Evolutionary conservation across 2,888 invertebrate species (phyloP).

Genomic region (Parnassius glacialis): DNA sequence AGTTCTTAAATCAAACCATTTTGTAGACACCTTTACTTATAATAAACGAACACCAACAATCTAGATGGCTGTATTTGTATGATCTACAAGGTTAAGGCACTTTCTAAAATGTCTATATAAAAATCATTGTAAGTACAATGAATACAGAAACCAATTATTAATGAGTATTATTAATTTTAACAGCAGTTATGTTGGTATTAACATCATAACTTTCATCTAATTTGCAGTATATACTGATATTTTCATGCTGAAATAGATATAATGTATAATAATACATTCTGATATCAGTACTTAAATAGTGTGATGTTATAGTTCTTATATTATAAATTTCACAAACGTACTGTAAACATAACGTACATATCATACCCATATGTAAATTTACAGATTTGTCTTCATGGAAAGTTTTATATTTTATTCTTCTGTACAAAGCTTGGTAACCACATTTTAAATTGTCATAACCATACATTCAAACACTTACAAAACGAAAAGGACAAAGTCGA

Average conservation of each 20-base stretch:
- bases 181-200: constrained; percentile 4
- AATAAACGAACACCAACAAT: neutral
- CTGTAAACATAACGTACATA: too few relatives aligned
- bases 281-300: constrained; percentile 13
- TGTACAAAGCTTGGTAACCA: constrained; percentile 57
- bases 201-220: too few relatives aligned
- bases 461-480: constrained; percentile 32
- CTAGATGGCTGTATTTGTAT: neutral
- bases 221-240: neutral
- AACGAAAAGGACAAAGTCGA: constrained; percentile 48
- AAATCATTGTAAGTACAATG: constrained; percentile 5
- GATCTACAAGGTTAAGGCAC: constrained; percentile 22
- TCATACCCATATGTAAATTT: neutral
- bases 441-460: constrained; percentile 22
- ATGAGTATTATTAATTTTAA: neutral
- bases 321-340: constrained; percentile 1
- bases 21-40: constrained; percentile 16
- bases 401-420: constrained; percentile 30
- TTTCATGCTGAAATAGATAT: neutral
- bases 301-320: constrained; percentile 13
- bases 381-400: constrained; percentile 6
- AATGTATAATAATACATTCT: constrained; percentile 22
- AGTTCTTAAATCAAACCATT: constrained; percentile 10
- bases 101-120: constrained; percentile 9
- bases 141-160: neutral